Conservation (phyloP, 2,797 vertebrate species). For the Chelon labrosus region DNA sequence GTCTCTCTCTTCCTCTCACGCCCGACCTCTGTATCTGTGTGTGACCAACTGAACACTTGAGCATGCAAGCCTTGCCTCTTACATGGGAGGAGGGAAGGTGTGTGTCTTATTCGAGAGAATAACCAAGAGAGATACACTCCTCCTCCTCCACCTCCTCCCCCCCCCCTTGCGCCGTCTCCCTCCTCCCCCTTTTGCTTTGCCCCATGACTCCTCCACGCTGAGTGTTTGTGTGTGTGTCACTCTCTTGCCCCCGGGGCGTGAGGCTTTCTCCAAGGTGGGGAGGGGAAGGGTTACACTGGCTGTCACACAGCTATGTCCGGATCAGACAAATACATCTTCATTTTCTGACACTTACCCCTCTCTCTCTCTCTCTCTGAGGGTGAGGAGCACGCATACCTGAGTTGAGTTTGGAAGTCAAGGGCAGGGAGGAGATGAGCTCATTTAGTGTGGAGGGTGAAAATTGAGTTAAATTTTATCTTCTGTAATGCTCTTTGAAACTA, state of each 20-base stretch:
- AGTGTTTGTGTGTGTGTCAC: slow-evolving; percentile 49
- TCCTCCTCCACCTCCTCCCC: slow-evolving; percentile 57
- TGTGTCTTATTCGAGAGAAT: slow-evolving; percentile 57
- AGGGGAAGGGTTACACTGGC: slow-evolving; percentile 41
- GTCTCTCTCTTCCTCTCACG: too few relatives aligned
- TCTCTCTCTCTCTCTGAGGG: slow-evolving; percentile 7
- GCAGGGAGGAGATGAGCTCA: slow-evolving; percentile 34
- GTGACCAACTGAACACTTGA: slow-evolving; percentile 44
- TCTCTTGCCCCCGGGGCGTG: slow-evolving; percentile 51
- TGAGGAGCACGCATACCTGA: slow-evolving; percentile 46
- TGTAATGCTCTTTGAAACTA: too few relatives aligned
- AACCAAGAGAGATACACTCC: slow-evolving; percentile 64
- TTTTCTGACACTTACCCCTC: slow-evolving; percentile 59
- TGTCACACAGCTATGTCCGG: slow-evolving; percentile 83
- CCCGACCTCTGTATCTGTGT: slow-evolving; percentile 48
- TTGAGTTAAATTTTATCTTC: too few relatives aligned
- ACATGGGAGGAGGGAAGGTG: slow-evolving; percentile 77
- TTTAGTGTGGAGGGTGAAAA: background rate
- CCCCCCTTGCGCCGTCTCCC: slow-evolving; percentile 50
- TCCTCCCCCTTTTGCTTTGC: slow-evolving; percentile 58
- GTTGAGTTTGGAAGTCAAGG: slow-evolving; percentile 30
- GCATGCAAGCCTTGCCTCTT: slow-evolving; percentile 47
- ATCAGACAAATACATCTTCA: slow-evolving; percentile 76
- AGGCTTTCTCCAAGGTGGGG: slow-evolving; percentile 58
- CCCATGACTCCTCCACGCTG: slow-evolving; percentile 78